phyloP scores from a whole-genome alignment of 2,113 vertebrate species.

The Lepus americanus region DNA sequence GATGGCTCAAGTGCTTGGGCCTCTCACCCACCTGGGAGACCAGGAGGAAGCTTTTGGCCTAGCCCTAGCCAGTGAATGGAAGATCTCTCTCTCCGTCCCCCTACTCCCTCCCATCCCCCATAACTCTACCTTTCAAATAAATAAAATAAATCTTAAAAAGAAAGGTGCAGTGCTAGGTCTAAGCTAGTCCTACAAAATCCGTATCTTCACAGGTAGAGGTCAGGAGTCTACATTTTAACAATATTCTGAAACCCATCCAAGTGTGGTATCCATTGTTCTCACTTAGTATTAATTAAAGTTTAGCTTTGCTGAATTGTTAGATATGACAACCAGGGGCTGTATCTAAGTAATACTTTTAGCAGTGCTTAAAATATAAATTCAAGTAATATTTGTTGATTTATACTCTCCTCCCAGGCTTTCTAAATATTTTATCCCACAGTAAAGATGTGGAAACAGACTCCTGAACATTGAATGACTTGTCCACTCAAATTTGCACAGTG shows the following conservation, averaged over 20 bases:
- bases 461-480: background rate
- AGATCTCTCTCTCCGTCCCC: no score
- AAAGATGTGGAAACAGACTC: background rate
- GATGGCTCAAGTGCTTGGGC: no score
- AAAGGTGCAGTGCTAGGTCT: no score
- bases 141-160: no score
- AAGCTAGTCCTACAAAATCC: background rate
- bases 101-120: no score
- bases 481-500: background rate
- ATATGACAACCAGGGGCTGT: background rate
- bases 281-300: background rate
- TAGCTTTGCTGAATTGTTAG: background rate
- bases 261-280: background rate
- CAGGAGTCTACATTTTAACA: background rate
- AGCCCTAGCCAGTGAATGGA: no score
- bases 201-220: background rate
- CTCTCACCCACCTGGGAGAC: no score
- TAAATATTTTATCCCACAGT: slow-evolving; percentile 28
- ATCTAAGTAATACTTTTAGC: background rate
- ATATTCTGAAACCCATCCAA: background rate
- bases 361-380: background rate
- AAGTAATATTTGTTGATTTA: slow-evolving; percentile 2
- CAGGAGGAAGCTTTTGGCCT: no score
- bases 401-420: background rate
- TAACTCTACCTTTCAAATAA: no score